Base-by-base conservation (phyloP, 2,888 invertebrate species). In the Macropis europaea region DNA sequence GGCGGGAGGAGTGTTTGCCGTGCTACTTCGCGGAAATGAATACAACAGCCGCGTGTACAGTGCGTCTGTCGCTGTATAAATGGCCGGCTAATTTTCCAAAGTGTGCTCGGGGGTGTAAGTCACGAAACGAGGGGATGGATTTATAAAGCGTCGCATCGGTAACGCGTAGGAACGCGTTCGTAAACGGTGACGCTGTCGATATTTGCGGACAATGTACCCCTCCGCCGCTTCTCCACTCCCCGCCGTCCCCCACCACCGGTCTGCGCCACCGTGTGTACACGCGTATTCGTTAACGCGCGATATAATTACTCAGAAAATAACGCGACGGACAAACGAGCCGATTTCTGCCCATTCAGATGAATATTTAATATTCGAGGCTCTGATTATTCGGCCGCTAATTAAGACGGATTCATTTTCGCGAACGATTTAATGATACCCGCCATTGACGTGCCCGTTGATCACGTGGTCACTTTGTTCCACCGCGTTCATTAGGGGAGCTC, bases 251-350 rank as follows among this genome's bases (percentile, higher is more conserved):
- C n/a, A n/a, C n/a, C n/a, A n/a, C n/a, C n/a, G n/a, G n/a, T n/a
- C n/a, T n/a, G n/a, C n/a, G n/a, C n/a, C n/a, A n/a, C n/a, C n/a
- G n/a, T n/a, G n/a, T n/a, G n/a, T n/a, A n/a, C n/a, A 15, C 32
- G 38, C 40, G 53, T 64, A 59, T 70, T 67, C 70, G 53, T 67
- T 59, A 59, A 59, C 59, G 59, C 19, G 47, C 34, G 40, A 67
- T 68, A 53, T 70, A 70, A 70, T 70, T 70, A 68, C 43, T 26
- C 28, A 47, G 70, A 52, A 61, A 69, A 71, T 61, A 38, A 11
- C 28, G 32, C 22, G 30, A 42, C 19, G 50, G 42, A 61, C 64
- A 48, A 11, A 3, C 48, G 45, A 7, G 43, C 19, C 43, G 66
- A 52, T 43, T 52, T 62, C 63, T 15, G 28, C 9, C 34, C 5